phyloP scores from a whole-genome alignment of 1,140 invertebrate genomes.

The Phortica variegata region DNA sequence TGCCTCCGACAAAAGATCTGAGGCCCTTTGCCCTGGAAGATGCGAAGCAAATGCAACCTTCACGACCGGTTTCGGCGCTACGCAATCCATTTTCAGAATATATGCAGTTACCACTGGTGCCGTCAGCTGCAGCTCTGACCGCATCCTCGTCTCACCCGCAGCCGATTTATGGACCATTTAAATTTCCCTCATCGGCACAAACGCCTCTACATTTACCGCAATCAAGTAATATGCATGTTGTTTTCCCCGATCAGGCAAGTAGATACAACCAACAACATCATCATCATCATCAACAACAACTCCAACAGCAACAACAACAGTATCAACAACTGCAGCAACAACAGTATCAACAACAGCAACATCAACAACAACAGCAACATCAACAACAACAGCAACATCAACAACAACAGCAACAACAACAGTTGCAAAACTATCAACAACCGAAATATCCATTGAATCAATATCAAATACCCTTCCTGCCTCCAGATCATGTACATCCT shows the following conservation, averaged over 20 bases:
- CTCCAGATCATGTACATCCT: conserved; percentile 3
- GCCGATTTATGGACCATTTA: conserved; percentile 13
- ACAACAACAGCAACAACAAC: conserved; percentile 1
- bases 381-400: conserved; percentile 14
- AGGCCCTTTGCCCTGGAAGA: conserved; percentile 11
- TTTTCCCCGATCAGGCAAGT: conserved; percentile 37
- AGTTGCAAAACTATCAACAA: too few species aligned
- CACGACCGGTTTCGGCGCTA: conserved; percentile 33
- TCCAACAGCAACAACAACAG: conserved; percentile 25
- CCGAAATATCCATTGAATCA: too few species aligned
- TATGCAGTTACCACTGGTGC: conserved; percentile 10
- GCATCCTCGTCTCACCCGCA: conserved; percentile 8
- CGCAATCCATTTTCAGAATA: conserved; percentile 47
- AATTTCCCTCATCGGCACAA: conserved; percentile 24
- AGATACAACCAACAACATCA: conserved; percentile 34
- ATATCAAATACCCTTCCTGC: not conserved
- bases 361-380: conserved; percentile 8
- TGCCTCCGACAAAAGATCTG: conserved; percentile 16
- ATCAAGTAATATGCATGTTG: conserved; percentile 21
- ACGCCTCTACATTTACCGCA: conserved; percentile 33
- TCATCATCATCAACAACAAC: conserved; percentile 24
- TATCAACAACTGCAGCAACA: conserved; percentile 10
- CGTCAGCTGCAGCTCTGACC: conserved; percentile 16
- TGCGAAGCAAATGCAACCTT: conserved; percentile 18
- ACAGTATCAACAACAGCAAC: conserved; percentile 25